Conservation (phyloP, 2,888 invertebrate species). For the Tetrapedia diversipes region DNA sequence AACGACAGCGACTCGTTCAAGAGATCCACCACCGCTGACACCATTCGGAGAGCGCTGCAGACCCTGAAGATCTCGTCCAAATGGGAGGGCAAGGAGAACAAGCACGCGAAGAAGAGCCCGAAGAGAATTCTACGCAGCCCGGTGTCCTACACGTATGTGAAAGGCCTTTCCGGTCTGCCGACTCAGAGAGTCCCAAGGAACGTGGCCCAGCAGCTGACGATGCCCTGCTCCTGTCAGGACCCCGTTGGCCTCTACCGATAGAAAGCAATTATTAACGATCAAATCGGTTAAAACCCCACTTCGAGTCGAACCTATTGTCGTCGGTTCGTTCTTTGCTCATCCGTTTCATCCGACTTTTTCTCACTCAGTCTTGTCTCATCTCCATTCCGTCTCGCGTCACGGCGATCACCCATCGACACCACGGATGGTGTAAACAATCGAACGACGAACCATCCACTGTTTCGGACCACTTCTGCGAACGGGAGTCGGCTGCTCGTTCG, state of each 20-base stretch:
- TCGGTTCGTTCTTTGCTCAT: not conserved
- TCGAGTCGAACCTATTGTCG: too few species aligned
- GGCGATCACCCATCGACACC: too few species aligned
- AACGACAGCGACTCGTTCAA: slow-evolving; percentile 84
- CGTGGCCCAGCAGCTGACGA: slow-evolving; percentile 69
- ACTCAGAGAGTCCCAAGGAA: slow-evolving; percentile 91
- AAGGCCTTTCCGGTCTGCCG: slow-evolving; percentile 91
- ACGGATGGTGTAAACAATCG: not conserved
- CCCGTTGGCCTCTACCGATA: slow-evolving; percentile 72
- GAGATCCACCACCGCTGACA: slow-evolving; percentile 85
- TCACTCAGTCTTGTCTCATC: too few species aligned
- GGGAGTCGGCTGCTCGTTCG: too few species aligned
- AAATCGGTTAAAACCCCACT: too few species aligned
- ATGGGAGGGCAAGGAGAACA: slow-evolving; percentile 84
- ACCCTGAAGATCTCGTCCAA: slow-evolving; percentile 86
- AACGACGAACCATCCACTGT: not conserved
- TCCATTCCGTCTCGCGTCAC: too few species aligned
- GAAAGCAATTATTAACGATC: not conserved
- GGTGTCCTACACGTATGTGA: slow-evolving; percentile 91
- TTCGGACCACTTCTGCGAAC: slow-evolving; percentile 20
- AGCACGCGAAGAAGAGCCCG: slow-evolving; percentile 83
- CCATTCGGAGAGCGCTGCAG: slow-evolving; percentile 89
- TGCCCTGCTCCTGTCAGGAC: slow-evolving; percentile 70
- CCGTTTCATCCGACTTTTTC: too few species aligned
- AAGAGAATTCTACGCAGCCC: slow-evolving; percentile 91